Conservation (phyloP, 2,113 vertebrate genomes). For the Plotosus lineatus region DNA sequence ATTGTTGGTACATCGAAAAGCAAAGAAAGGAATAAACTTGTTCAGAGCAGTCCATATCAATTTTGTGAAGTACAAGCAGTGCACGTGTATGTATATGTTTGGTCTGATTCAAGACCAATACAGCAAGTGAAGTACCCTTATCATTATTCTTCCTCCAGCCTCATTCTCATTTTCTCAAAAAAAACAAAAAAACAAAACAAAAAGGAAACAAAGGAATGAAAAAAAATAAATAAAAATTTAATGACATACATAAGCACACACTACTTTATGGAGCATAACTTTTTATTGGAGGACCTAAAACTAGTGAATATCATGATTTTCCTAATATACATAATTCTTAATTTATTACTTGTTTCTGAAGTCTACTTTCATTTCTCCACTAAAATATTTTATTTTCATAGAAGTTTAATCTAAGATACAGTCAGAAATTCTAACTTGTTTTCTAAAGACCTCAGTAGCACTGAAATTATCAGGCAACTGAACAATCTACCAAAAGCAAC, state of each 20-base stretch:
- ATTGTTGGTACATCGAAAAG: neutral
- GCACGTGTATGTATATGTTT: neutral
- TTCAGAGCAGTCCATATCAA: neutral
- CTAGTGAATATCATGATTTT: neutral
- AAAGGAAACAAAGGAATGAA: too few species aligned
- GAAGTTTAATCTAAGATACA: neutral
- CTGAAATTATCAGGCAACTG: conserved; percentile 3
- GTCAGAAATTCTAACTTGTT: neutral
- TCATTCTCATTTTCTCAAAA: neutral
- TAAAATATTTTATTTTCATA: neutral
- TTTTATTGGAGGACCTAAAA: neutral
- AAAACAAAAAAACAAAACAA: too few species aligned
- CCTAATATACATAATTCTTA: neutral
- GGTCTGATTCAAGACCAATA: neutral
- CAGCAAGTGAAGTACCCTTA: neutral
- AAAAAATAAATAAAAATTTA: neutral
- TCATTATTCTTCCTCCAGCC: neutral
- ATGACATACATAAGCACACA: too few species aligned
- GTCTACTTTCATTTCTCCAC: neutral
- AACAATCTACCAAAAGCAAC: conserved; percentile 20
- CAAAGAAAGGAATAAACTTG: neutral
- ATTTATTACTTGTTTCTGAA: neutral
- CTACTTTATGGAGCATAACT: neutral
- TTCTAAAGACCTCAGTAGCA: neutral
- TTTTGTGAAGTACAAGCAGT: neutral